Base-by-base conservation (phyloP, 2,888 invertebrate species). In the Myathropa florea region DNA sequence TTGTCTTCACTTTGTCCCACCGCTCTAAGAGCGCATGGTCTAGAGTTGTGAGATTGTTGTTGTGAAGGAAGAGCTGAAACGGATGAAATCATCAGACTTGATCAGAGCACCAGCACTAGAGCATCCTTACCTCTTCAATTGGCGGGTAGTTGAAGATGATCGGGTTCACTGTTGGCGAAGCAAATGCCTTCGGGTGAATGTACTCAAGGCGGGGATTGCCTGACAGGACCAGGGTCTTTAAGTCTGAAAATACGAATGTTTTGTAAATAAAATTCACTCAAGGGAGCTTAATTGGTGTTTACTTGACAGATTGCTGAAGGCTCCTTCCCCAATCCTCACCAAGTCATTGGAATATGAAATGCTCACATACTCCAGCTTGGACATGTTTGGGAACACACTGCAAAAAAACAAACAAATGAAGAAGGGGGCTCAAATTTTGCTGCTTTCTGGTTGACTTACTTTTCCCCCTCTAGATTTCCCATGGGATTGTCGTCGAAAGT, bases 401-500 rank as follows among this genome's bases (percentile, higher is more conserved):
- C 46, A 24, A 39, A 14, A 26, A 24, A 33, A 12, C 21, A 55
- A 46, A 18, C 18, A 6, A 7, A 7, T n/a, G 12, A 12, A 18
- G 46, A 46, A 7, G 6, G 7, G 18, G 2, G 9, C 9, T 7
- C 18, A n/a, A n/a, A n/a, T n/a, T n/a, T n/a, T n/a, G n/a, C 7
- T 24, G 3, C 1, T 14, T 9, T 4, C 7, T 26, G 12, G 21
- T 4, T 0, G 12, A 78, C 90, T 90, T 90, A 93, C 93, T 92
- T 92, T 0, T 89, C 88, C 68, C 90, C 90, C 6, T 94, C 94
- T 18, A 97, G 89, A 75, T 93, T 92, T 2, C 91, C 91, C 68
- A 97, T 95, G 0, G 95, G 95, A 91, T 97, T 97, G 86, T 95
- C 95, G 89, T 96, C 95, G 24, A 97, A 91, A 72, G 94, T 94